Conservation (phyloP, 2,888 invertebrate species). For the Bursaphelenchus okinawaensis region DNA sequence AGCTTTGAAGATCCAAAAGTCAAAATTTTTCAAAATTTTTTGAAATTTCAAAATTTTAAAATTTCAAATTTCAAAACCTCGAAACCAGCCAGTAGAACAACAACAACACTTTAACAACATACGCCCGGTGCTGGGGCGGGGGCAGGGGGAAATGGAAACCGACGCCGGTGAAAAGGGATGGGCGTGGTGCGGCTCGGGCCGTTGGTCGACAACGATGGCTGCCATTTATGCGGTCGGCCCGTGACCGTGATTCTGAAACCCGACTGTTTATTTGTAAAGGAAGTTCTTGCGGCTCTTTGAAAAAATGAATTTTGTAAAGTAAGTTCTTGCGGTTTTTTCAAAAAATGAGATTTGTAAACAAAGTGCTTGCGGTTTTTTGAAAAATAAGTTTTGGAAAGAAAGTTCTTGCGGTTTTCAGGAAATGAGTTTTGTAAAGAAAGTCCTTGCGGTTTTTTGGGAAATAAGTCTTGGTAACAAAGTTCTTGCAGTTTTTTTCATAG, state of each 20-base stretch:
- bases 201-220: slow-evolving; percentile 19
- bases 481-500: too few species aligned
- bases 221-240: slow-evolving; percentile 21
- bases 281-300: too few species aligned
- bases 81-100: neutral
- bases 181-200: neutral
- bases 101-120: neutral
- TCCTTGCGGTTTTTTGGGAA: too few species aligned
- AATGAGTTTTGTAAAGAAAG: too few species aligned
- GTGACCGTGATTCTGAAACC: slow-evolving; percentile 17
- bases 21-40: too few species aligned
- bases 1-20: too few species aligned
- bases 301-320: neutral
- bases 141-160: neutral
- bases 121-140: neutral
- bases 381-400: too few species aligned
- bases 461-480: too few species aligned
- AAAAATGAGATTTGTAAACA: too few species aligned
- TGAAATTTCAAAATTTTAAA: too few species aligned
- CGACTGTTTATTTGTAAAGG: neutral
- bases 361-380: too few species aligned
- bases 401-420: too few species aligned
- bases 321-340: neutral
- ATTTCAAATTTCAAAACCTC: neutral
- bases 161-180: neutral